Percentiles rank a stretch among this genome's conserved stretches.
phyloP scores from a whole-genome alignment of 2,888 invertebrate genomes.

The Enchytraeus crypticus region DNA sequence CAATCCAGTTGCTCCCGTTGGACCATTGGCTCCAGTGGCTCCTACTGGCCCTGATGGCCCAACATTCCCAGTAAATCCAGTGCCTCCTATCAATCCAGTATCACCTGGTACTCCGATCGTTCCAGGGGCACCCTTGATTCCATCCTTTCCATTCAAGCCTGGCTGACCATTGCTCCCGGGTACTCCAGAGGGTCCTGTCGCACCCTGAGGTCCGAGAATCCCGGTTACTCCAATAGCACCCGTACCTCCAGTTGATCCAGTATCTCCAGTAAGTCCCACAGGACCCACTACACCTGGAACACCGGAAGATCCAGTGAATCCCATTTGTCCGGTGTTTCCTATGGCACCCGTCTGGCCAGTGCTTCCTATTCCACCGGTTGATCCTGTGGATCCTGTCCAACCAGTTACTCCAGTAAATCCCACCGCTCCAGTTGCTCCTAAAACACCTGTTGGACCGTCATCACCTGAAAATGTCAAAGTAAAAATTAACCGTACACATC shows the following conservation, averaged over 20 bases:
- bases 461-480: too few relatives aligned
- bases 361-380: not conserved
- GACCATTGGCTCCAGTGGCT: too few relatives aligned
- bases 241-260: conserved; percentile 1
- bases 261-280: conserved; percentile 8
- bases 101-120: too few relatives aligned
- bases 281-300: conserved; percentile 12
- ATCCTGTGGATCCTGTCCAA: not conserved
- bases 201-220: conserved; percentile 18
- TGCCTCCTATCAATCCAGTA: too few relatives aligned
- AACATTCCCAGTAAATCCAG: too few relatives aligned
- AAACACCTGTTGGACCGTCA: too few relatives aligned
- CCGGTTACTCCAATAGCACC: conserved; percentile 6
- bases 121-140: too few relatives aligned
- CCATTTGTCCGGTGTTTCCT: not conserved
- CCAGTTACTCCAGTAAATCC: conserved; percentile 13
- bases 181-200: too few relatives aligned
- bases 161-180: too few relatives aligned
- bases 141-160: too few relatives aligned
- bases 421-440: conserved; percentile 13
- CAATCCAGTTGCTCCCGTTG: conserved; percentile 10
- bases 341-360: not conserved
- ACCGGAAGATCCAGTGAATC: conserved; percentile 9
- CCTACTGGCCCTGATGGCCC: too few relatives aligned
- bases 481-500: too few relatives aligned